Base-by-base conservation (phyloP, 2,797 vertebrate genomes). In the Macropus fuliginosus region DNA sequence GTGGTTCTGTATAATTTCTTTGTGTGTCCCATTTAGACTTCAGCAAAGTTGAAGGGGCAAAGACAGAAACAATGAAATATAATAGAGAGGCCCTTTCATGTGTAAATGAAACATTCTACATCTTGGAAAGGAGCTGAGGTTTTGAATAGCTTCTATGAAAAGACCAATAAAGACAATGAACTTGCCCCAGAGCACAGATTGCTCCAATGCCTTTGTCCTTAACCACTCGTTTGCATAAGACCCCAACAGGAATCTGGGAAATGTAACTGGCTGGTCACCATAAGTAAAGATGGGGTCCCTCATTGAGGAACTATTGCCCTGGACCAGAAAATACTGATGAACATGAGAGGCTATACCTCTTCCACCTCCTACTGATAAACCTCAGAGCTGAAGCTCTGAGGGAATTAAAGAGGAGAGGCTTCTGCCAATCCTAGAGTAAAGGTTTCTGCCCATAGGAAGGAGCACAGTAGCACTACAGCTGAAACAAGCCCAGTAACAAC, bases 61-160 rank as follows among this genome's bases (percentile, higher is more conserved):
- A 87, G 74, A 46, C 40, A 87, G 74, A 87, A 87, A 87, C 74
- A 87, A 87, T 46, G 74, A 87, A 87, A 87, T 87, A 87, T 87
- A 87, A 87, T 87, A 87, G 74, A 87, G 74, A 50, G 24, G 21
- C 24, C 74, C 74, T 87, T 87, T 87, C 74, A 87, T 50, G 74
- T 87, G 74, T 87, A 87, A 87, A 87, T 87, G 74, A 87, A 87
- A 87, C 40, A 87, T 87, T 87, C 40, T 87, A 24, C 40, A 50
- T 87, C 74, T 87, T 87, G 74, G 40, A 87, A 50, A 87, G 40
- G 74, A 40, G 21, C 40, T 87, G 21, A 46, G 40, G 8, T 87
- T 87, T 46, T 87, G 40, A 87, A 87, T 50, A 27, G 74, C 40
- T 87, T 87, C 74, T 46, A 87, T 87, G 74, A 50, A 87, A 87